phyloP scores from a whole-genome alignment of 2,888 invertebrate species.

The Hydrotaea cyrtoneurina region DNA sequence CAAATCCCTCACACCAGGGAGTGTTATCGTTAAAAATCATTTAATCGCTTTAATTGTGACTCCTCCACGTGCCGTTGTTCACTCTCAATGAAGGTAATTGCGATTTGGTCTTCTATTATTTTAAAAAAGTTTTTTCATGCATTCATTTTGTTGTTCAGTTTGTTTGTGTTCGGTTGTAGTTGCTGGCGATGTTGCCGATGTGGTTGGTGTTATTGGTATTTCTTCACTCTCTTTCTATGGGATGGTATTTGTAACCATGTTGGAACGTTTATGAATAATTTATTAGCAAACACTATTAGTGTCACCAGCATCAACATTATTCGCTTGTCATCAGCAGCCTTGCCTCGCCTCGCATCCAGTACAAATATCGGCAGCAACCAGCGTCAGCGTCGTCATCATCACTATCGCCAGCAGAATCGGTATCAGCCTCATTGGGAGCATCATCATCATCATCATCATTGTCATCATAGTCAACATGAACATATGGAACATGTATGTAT shows the following conservation, averaged over 20 bases:
- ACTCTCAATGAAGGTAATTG: background rate
- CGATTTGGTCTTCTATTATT: background rate
- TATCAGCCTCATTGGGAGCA: too few species aligned
- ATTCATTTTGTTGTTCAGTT: background rate
- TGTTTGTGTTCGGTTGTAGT: conserved; percentile 6
- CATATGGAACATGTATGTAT: background rate
- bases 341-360: background rate
- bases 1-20: too few species aligned
- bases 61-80: background rate
- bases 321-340: background rate
- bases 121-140: background rate
- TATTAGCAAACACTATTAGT: conserved; percentile 70
- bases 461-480: conserved; percentile 19
- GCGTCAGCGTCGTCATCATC: conserved; percentile 39
- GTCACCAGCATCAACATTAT: conserved; percentile 68
- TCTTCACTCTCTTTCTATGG: conserved; percentile 51
- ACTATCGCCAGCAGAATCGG: background rate
- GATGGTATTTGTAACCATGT: conserved; percentile 62
- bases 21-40: background rate
- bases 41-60: conserved; percentile 6
- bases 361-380: background rate
- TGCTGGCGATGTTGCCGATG: background rate
- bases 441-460: conserved; percentile 11
- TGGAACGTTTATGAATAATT: conserved; percentile 69
- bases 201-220: background rate